These are phyloP conservation scores for Beris chalybata DNA, from an alignment of 2,888 invertebrate species.

Conservation along the genomic window DNA sequence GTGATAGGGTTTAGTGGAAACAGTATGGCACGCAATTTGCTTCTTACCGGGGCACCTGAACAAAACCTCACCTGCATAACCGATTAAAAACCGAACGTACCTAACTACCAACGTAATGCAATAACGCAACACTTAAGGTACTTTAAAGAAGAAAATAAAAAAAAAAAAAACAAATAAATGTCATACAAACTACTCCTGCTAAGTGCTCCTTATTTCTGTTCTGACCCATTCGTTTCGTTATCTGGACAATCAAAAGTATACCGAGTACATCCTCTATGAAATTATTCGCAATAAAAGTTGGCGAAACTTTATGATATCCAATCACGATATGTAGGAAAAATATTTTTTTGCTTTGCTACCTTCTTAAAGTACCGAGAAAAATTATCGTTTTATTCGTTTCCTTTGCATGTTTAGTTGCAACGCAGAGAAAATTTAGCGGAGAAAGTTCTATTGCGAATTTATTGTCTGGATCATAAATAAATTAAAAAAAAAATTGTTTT, in stretches of 20 bases:
- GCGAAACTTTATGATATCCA: conserved; percentile 20
- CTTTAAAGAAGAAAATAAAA: too few species aligned
- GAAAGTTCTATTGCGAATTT: conserved; percentile 10
- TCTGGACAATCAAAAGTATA: background rate
- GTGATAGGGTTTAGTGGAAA: conserved; percentile 11
- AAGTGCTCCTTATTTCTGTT: too few species aligned
- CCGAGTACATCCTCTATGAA: conserved; percentile 16
- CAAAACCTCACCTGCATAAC: conserved; percentile 25
- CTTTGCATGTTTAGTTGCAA: conserved; percentile 25
- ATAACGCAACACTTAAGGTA: too few species aligned
- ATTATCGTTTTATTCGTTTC: background rate
- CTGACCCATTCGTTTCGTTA: background rate
- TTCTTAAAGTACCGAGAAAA: background rate
- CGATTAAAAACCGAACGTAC: conserved; percentile 9
- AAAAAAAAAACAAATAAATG: too few species aligned
- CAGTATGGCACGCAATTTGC: conserved; percentile 30
- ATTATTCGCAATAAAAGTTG: conserved; percentile 29
- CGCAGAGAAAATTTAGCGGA: conserved; percentile 8
- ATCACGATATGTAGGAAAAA: conserved; percentile 16
- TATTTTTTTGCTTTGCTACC: too few species aligned
- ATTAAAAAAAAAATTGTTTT: conserved; percentile 15
- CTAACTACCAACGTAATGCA: background rate
- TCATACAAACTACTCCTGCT: too few species aligned
- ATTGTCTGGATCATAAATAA: conserved; percentile 10
- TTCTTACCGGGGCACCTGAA: background rate